Base-by-base conservation (phyloP, 1,140 invertebrate species). In the Holotrichia oblita region DNA sequence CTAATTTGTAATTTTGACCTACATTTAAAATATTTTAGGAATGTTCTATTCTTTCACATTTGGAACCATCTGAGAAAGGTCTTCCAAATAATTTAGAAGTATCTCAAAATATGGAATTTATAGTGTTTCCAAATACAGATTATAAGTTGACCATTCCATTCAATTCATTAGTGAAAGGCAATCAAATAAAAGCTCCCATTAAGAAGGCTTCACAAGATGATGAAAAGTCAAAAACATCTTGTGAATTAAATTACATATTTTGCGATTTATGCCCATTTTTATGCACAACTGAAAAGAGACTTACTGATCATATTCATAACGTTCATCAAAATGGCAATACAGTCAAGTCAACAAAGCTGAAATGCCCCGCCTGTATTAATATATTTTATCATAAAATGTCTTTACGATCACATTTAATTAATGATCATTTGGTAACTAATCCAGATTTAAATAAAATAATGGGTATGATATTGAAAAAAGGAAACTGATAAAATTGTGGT, bases 291-390 rank as follows among this genome's bases (percentile, higher is more conserved):
- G 82, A 86, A 61, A 80, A 79, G 10, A 84, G 84, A 80, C 84
- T 86, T 22, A 81, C 80, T 6, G 82, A 85, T 59, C 85, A 86
- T 79, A 80, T 85, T 41, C 79, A 85, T 76, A 83, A 80, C 75
- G 81, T 80, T 4, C 85, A 86, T 44, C 83, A 83, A 79, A 84
- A 82, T 76, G 84, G 84, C 73, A 82, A 81, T 6, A 72, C 78
- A 10, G 78, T 80, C 10, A 85, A 84, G 80, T 42, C 82, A 34
- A 77, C 76, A 12, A 81, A 84, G 42, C 75, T 86, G 6, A 83
- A 85, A 80, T 87, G 87, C 79, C 82, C 84, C 81, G 89, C 88
- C 42, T 89, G 89, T 81, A 74, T 82, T 0, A 89, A 90, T 81
- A 82, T 87, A 48, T 90, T 90, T 79, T 87, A 85, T 78, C 86